Percentiles rank a stretch among this genome's conserved stretches.
phyloP scores from a whole-genome alignment of 2,113 vertebrate genomes.

The Lutjanus erythropterus region DNA sequence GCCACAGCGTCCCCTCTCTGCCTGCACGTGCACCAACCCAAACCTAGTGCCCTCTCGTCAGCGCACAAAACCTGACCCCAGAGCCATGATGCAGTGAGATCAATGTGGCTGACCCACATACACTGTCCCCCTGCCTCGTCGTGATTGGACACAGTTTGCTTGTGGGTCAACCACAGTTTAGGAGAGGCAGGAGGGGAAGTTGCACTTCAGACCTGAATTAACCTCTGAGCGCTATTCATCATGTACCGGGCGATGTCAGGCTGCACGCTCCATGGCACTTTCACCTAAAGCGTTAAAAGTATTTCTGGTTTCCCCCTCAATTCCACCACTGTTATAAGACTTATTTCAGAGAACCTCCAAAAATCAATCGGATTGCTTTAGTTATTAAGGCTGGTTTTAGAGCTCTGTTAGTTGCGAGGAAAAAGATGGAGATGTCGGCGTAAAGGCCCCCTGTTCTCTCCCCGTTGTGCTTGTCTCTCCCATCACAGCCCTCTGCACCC shows the following conservation, averaged over 20 bases:
- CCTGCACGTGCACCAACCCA: conserved; percentile 18
- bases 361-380: conserved; percentile 66
- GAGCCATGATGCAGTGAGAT: conserved; percentile 60
- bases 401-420: conserved; percentile 46
- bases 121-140: conserved; percentile 51
- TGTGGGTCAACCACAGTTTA: conserved; percentile 58
- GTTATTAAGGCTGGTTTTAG: conserved; percentile 71
- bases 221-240: conserved; percentile 18
- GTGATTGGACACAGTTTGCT: conserved; percentile 67
- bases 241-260: neutral
- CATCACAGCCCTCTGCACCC: conserved; percentile 72
- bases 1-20: neutral
- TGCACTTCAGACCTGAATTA: conserved; percentile 27
- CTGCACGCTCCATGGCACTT: neutral
- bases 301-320: conserved; percentile 29
- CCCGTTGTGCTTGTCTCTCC: conserved; percentile 64
- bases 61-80: conserved; percentile 61
- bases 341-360: conserved; percentile 37
- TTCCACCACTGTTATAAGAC: conserved; percentile 25
- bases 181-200: conserved; percentile 25
- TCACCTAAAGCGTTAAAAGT: conserved; percentile 38
- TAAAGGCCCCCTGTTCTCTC: conserved; percentile 35
- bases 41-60: conserved; percentile 41
- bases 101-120: conserved; percentile 77
- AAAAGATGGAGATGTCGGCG: conserved; percentile 75